A percentile compares a stretch with the other conserved stretches of the same genome.
Evolutionary conservation across 2,888 invertebrate genomes (phyloP).

Genomic region (Fabriciana adippe): DNA sequence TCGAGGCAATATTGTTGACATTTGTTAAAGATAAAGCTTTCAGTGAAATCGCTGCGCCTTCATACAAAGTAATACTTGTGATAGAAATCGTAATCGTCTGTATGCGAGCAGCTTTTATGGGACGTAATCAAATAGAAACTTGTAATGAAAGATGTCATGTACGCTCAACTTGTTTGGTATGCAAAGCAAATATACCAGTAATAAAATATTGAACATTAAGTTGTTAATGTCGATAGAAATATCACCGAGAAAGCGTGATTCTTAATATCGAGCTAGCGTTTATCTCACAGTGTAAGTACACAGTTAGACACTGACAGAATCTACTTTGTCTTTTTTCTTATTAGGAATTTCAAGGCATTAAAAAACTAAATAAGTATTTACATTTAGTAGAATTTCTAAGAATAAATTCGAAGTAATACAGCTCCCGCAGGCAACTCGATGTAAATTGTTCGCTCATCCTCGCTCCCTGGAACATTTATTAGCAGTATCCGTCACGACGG

Average conservation of each 20-base stretch:
- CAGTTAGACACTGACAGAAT: slow-evolving; percentile 4
- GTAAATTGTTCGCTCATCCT: slow-evolving; percentile 60
- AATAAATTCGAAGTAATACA: neutral
- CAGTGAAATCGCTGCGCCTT: slow-evolving; percentile 42
- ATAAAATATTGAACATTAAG: slow-evolving; percentile 77
- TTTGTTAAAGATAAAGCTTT: slow-evolving; percentile 43
- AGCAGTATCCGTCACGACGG: slow-evolving; percentile 76
- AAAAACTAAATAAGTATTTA: neutral
- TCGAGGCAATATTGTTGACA: slow-evolving; percentile 43
- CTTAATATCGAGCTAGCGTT: slow-evolving; percentile 50
- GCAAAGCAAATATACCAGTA: slow-evolving; percentile 71
- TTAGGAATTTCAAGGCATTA: neutral
- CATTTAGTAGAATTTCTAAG: neutral
- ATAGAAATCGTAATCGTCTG: slow-evolving; percentile 78
- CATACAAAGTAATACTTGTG: slow-evolving; percentile 74
- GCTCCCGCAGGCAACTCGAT: slow-evolving; percentile 46
- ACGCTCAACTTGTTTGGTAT: slow-evolving; percentile 71
- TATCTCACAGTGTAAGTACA: slow-evolving; percentile 8
- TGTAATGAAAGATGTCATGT: slow-evolving; percentile 78
- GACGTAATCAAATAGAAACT: slow-evolving; percentile 81
- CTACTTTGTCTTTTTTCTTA: too few relatives aligned
- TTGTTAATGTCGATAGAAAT: slow-evolving; percentile 66
- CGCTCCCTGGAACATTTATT: slow-evolving; percentile 78
- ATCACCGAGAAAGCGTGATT: slow-evolving; percentile 52
- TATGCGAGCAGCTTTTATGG: slow-evolving; percentile 75